Conservation (phyloP, 2,888 invertebrate genomes). For the Tridacna gigas region DNA sequence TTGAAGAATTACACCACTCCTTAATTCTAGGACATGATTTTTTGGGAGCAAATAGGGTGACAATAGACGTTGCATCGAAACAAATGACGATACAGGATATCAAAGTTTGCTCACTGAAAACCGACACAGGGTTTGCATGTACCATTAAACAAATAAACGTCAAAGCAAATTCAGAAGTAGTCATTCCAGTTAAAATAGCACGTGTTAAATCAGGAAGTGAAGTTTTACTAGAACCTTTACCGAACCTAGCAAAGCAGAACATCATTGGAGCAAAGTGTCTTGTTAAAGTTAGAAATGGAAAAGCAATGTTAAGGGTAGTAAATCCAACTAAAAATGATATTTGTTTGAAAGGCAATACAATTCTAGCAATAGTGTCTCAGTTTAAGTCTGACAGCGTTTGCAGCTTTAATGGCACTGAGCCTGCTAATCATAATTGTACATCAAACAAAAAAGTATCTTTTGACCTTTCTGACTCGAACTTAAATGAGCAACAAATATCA, state of each 20-base stretch:
- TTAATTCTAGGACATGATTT: constrained; percentile 8
- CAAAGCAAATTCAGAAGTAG: constrained; percentile 29
- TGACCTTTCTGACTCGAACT: neutral
- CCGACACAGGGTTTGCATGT: constrained; percentile 35
- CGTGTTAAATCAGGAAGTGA: constrained; percentile 2
- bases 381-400: neutral
- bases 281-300: constrained; percentile 41
- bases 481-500: neutral
- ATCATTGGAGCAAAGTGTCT: constrained; percentile 46
- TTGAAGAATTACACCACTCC: constrained; percentile 8
- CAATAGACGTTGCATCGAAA: constrained; percentile 11
- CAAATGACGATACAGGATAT: constrained; percentile 24
- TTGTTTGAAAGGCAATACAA: neutral
- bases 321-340: neutral
- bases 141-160: constrained; percentile 21
- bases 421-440: neutral
- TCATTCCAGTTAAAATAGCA: constrained; percentile 37
- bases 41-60: constrained; percentile 15
- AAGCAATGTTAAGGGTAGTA: constrained; percentile 2
- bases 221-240: constrained; percentile 35
- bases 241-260: constrained; percentile 27
- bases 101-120: constrained; percentile 24
- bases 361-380: neutral
- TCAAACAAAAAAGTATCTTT: neutral
- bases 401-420: neutral